Base-by-base conservation (phyloP, 2,888 invertebrate genomes). In the Pterostichus niger region DNA sequence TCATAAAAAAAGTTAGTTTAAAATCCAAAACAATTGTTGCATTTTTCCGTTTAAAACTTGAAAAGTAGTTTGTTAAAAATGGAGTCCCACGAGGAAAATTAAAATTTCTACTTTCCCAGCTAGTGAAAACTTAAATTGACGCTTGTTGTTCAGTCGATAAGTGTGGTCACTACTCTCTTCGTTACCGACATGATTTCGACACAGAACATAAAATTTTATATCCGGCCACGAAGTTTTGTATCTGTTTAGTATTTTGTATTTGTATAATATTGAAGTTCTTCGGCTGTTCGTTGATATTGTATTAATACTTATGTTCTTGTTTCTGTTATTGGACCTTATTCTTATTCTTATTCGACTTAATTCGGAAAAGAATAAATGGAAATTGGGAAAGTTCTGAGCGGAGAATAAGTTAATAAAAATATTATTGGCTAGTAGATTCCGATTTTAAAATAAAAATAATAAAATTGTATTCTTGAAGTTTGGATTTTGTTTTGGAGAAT, bases 231-330 rank as follows among this genome's bases (percentile, higher is more conserved):
- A 64, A 64, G 64, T 64, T 64, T 17, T 15, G 44, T 15, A 6
- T 68, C 68, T 44, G 13, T 68, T 68, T 68, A 68, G 68, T 68
- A 68, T 68, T 68, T 68, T 68, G 68, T 68, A 68, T 68, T 68
- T 68, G 68, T 68, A 68, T 68, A 68, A 68, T 68, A 68, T 68
- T 15, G 68, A 17, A 44, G 68, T 68, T 68, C 33, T 11, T 33
- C 17, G 17, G 56, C 56, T 56, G 13, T 6, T 24, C 56, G 33
- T 13, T 61, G 61, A 24, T 44, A 68, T 68, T 44, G 11, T 15
- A 68, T 44, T 68, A 68, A 44, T 68, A 68, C 68, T 68, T 6
- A 68, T 68, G 7, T 68, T 40, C 24, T 68, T 68, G 68, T 68
- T 68, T 68, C 68, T 68, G 15, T 40, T 68, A 44, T 24, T 44